Evolutionary conservation across 2,797 vertebrate genomes (phyloP), one percentile per base, ranked within the genome.

Genomic region (Hypotaenidia okinawae): DNA sequence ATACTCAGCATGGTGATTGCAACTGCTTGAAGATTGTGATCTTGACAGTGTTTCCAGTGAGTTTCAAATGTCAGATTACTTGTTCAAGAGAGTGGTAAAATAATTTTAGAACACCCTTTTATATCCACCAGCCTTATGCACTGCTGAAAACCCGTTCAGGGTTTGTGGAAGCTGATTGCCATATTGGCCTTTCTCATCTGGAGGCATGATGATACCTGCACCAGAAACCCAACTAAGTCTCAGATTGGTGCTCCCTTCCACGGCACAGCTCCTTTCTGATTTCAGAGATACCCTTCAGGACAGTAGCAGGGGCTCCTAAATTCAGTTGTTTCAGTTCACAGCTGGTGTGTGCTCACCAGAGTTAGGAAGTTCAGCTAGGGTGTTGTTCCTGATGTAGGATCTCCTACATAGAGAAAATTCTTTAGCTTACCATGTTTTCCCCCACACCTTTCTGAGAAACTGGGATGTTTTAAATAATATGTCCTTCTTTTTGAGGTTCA

Each of bases 31-130:
- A 92, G 74, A 90, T 49, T 64, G 39, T 92, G 81, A 90, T 89
- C 92, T 91, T 68, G 37, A 49, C 66, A 63, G 19, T 74, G 41
- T 88, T 88, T 94, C 45, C 59, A 93, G 32, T 37, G 55, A 91
- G 55, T 93, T 86, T 90, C 85, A 86, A 88, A 76, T 33, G 23
- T 93, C 33, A 5, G 30, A 76, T 88, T 87, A 73, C 43, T 85
- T 1, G 3, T 54, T 81, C 59, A 73, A 84, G n/a, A 87, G n/a
- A 59, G 43, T 7, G 4, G 23, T 41, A 75, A 84, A 78, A 61
- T 78, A 63, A 59, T 63, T 77, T 62, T 69, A 15, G n/a, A 78
- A 58, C 3, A 22, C 5, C 7, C 27, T 67, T 75, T 69, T 66
- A 55, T 12, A 37, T 33, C 92, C 33, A 78, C 9, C 23, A 78